A percentile compares a stretch with the other conserved stretches of the same genome.
Conservation (phyloP, 2,113 vertebrate genomes). For the Nothoprocta pentlandii region DNA sequence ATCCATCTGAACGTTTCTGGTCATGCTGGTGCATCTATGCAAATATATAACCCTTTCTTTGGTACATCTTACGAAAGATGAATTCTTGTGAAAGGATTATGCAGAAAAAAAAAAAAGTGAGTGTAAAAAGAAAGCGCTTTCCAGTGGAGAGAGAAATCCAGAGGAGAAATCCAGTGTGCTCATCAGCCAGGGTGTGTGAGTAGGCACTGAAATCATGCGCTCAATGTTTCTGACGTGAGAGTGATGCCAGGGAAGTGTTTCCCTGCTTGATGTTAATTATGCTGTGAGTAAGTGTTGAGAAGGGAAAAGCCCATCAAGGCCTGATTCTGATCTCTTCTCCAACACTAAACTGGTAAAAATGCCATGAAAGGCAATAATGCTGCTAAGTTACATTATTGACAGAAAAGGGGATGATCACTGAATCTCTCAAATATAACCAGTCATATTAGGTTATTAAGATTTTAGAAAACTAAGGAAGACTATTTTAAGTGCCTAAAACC, state of each 20-base stretch:
- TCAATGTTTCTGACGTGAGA: not conserved
- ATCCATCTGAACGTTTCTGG: slow-evolving; percentile 28
- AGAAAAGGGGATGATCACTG: not conserved
- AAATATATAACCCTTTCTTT: slow-evolving; percentile 13
- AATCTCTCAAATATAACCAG: not conserved
- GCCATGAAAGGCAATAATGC: not conserved
- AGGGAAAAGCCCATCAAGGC: not conserved
- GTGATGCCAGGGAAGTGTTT: not conserved
- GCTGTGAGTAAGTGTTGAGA: slow-evolving; percentile 3
- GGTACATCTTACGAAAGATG: not conserved
- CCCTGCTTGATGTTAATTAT: not conserved
- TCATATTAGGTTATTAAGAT: not conserved
- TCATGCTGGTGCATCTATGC: slow-evolving; percentile 8
- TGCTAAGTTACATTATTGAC: not conserved
- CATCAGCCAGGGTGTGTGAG: not conserved
- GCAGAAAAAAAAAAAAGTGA: not conserved
- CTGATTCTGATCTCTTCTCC: slow-evolving; percentile 14
- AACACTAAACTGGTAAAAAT: not conserved
- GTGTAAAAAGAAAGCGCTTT: not conserved
- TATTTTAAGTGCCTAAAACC: not conserved
- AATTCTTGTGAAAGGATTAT: not conserved
- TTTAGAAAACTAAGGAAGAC: not conserved
- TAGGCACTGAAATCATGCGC: slow-evolving; percentile 27
- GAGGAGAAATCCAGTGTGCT: not conserved
- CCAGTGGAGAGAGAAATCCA: not conserved